These are phyloP conservation scores for Eonycteris spelaea DNA, from an alignment of 2,113 vertebrate species.

Conservation along the genomic window DNA sequence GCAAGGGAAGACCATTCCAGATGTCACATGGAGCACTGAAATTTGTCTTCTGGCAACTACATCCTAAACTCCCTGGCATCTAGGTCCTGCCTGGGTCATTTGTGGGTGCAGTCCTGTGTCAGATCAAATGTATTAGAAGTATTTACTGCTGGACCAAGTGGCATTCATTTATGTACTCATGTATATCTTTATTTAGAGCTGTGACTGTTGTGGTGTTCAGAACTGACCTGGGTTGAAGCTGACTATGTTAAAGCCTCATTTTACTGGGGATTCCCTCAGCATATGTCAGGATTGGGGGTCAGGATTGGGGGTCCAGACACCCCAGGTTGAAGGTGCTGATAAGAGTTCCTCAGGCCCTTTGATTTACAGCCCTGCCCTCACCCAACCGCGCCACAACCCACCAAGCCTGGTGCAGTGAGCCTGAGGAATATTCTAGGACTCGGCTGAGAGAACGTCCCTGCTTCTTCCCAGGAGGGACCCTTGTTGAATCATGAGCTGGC, in stretches of 20 bases:
- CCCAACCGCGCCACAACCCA: background rate
- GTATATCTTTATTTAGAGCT: background rate
- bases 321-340: background rate
- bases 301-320: background rate
- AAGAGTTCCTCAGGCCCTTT: background rate
- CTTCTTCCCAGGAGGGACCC: background rate
- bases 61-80: background rate
- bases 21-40: background rate
- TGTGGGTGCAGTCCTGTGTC: background rate
- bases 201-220: background rate
- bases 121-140: background rate
- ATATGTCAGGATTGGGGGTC: background rate
- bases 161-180: background rate
- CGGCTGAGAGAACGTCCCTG: background rate
- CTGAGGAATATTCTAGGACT: background rate
- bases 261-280: background rate
- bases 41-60: background rate
- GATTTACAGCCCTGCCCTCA: background rate
- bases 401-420: background rate
- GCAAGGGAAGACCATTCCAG: background rate
- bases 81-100: background rate
- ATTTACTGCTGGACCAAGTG: background rate
- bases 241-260: background rate
- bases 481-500: background rate
- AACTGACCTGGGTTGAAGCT: background rate